A percentile compares a stretch with the other conserved stretches of the same genome.
Evolutionary conservation across 2,888 invertebrate species (phyloP).

Genomic region (Aporophyla lueneburgensis): DNA sequence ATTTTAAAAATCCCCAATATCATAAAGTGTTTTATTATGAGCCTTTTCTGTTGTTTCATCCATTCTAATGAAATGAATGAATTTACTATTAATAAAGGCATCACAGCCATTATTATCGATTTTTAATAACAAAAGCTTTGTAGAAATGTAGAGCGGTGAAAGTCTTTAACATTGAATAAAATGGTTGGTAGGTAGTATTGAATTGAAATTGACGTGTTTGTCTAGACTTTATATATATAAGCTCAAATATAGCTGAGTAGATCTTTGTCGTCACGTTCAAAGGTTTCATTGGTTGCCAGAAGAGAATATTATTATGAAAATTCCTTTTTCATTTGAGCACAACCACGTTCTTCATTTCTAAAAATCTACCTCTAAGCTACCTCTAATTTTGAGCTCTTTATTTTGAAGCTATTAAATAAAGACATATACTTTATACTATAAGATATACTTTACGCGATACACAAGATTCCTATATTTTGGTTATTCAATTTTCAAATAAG

Average conservation of each 20-base stretch:
- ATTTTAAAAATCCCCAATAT: conserved; percentile 39
- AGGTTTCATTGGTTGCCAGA: conserved; percentile 1
- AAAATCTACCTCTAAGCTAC: background rate
- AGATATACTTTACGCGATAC: background rate
- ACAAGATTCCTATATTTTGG: background rate
- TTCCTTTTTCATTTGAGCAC: background rate
- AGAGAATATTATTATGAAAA: background rate
- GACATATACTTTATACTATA: background rate
- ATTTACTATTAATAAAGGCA: conserved; percentile 45
- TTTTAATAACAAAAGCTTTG: conserved; percentile 14
- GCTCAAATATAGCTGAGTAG: conserved; percentile 24
- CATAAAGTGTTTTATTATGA: conserved; percentile 29
- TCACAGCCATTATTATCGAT: conserved; percentile 40
- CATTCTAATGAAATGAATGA: conserved; percentile 26
- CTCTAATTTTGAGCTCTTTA: background rate
- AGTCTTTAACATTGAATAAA: conserved; percentile 25
- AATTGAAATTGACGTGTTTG: conserved; percentile 27
- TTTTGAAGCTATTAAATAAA: background rate
- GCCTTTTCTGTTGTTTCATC: conserved; percentile 33
- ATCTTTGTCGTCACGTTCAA: conserved; percentile 2
- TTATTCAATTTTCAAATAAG: background rate
- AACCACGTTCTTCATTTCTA: background rate
- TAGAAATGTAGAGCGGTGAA: conserved; percentile 1
- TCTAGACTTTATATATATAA: conserved; percentile 21
- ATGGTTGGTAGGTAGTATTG: conserved; percentile 15